A percentile compares a stretch with the other conserved stretches of the same genome.
Conservation (phyloP, 2,113 vertebrate species). For the Sarotherodon lohbergeri region DNA sequence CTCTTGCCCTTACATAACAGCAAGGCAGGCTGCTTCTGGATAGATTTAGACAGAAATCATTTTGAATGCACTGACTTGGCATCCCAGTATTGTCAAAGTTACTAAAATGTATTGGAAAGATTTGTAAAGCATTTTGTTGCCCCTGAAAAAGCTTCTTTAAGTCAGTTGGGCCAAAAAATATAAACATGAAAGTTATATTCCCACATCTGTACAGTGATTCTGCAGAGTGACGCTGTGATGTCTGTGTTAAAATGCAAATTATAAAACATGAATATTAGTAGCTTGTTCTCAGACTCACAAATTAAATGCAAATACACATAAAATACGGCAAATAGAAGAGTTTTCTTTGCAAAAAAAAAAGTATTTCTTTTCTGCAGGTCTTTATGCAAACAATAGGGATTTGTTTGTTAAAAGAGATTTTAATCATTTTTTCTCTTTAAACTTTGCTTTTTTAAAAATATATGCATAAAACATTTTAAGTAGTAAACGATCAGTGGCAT, state of each 20-base stretch:
- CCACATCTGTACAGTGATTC: neutral
- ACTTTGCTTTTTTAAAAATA: neutral
- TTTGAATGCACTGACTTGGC: neutral
- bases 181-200: rapidly evolving
- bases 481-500: neutral
- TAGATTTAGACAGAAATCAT: neutral
- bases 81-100: neutral
- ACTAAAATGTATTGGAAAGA: neutral
- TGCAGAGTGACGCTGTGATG: rapidly evolving
- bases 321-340: neutral
- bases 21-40: neutral
- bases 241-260: neutral
- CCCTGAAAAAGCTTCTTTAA: rapidly evolving
- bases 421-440: neutral
- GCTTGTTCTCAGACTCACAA: neutral
- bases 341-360: neutral
- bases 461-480: neutral
- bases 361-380: neutral
- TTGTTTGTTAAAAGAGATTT: neutral
- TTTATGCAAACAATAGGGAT: neutral
- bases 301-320: neutral
- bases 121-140: neutral
- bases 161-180: neutral
- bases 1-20: constrained; percentile 30
- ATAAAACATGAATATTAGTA: neutral